Base-by-base conservation (phyloP, 2,797 vertebrate species). In the Trachurus trachurus region DNA sequence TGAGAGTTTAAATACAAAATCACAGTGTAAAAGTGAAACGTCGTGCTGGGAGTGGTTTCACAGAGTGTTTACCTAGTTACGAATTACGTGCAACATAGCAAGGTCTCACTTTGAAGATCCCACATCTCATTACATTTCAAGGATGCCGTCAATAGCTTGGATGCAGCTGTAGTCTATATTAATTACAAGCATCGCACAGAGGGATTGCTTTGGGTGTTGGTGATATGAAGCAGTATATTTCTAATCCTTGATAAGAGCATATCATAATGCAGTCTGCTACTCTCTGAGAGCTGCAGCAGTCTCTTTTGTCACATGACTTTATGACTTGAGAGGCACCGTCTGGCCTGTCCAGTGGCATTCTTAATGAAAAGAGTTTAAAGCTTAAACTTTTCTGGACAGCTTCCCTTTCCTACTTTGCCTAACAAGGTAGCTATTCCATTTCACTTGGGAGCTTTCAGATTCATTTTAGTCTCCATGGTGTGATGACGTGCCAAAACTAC, bases 401-500 rank as follows among this genome's bases (percentile, higher is more conserved):
- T 88, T 88, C 74, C 87, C 78, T 87, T 89, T 83, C 89, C 88
- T 90, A 77, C 83, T 88, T 91, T 88, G 85, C 87, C 87, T 92
- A 93, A 93, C 89, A 91, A 93, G 86, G 68, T 72, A 74, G 83
- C 87, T 87, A 91, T 93, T 91, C 88, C 88, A 90, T 88, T 88
- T 91, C 91, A 89, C 88, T 86, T 69, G 84, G 86, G 89, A 92
- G 87, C 90, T 93, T 93, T 95, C 90, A 92, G 89, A 90, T 90
- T 76, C 82, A 37, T 91, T 94, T 94, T 93, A 64, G 74, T 87
- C 75, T 90, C 79, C 37, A n/a, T 57, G 59, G 87, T 92, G 86
- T 93, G 91, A 94, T 92, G 90, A 91, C 83, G 87, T 93, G 87
- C 90, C 91, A 92, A 89, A 91, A 83, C 82, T 91, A 93, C 90